These are phyloP conservation scores for Anas capensis DNA, from an alignment of 2,797 vertebrate species.

Conservation along the genomic window DNA sequence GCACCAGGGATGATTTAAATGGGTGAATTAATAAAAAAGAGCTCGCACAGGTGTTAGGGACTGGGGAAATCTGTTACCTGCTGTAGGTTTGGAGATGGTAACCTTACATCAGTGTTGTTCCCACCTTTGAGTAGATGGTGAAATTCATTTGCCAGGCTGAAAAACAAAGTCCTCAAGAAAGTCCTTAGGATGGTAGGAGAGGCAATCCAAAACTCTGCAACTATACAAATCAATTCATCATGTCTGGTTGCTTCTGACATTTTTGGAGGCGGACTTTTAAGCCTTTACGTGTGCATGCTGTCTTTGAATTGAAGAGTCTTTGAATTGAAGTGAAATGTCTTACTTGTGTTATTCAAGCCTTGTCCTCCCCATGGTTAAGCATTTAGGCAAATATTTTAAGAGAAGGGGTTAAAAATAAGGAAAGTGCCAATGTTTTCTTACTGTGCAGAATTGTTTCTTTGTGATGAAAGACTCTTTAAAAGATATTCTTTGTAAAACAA, in stretches of 20 bases:
- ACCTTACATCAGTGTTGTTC: background rate
- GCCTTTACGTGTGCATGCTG: background rate
- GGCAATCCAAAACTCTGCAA: background rate
- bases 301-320: conserved; percentile 4
- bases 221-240: background rate
- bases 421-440: background rate
- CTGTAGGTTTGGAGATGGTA: background rate
- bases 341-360: background rate
- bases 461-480: background rate
- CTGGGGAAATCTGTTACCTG: background rate
- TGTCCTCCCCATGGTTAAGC: background rate
- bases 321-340: background rate
- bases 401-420: conserved; percentile 25
- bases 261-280: background rate
- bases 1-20: background rate
- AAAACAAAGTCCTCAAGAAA: background rate
- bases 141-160: background rate
- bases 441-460: background rate
- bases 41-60: background rate
- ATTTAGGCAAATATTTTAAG: background rate
- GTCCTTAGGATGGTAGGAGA: background rate
- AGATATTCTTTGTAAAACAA: background rate
- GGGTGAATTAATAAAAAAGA: background rate
- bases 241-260: background rate
- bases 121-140: background rate